Base-by-base conservation (phyloP, 2,888 invertebrate species). In the Fabriciana adippe region DNA sequence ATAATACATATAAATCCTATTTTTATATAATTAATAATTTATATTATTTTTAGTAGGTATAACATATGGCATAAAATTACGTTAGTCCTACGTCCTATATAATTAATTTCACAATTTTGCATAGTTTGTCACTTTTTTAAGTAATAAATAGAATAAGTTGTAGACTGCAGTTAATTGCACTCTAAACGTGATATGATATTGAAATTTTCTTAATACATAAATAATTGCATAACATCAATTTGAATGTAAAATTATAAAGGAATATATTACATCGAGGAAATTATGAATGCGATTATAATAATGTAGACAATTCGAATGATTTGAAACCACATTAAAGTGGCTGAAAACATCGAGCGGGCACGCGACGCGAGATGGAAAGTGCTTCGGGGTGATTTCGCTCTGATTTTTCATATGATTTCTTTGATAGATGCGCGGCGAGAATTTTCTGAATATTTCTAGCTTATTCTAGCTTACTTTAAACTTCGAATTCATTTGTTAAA, bases 341-440 rank as follows among this genome's bases (percentile, higher is more conserved):
- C 56, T 68, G 67, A 67, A 64, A 67, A 53, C 62, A 21, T 54
- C 35, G 47, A 6, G 41, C 41, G 50, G 54, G 41, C 66, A 66
- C 69, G 66, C 71, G 64, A 68, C 69, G 67, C 73, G 71, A 73
- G 71, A 74, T 72, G 72, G 74, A 74, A 74, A 74, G 74, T 74
- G 73, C 60, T 41, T 41, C 67, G 70, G 59, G n/a, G 59, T 15
- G 48, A 16, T 31, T 59, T 59, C 57, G 47, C 26, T 48, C 68
- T 64, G 72, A 51, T 48, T 16, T 60, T 60, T 60, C 60, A 60
- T 51, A 60, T 6, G 50, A 60, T 72, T 60, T 21, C 56, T 21
- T 15, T 55, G 50, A 16, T 55, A 57, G 18, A 55, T 64, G 66
- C 59, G 54, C 56, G 60, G 60, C 47, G 31, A 57, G 57, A 63